Evolutionary conservation across 1,140 invertebrate species (phyloP), one percentile per base, ranked within the genome.

Genomic region (Tetramorium parvispinum): DNA sequence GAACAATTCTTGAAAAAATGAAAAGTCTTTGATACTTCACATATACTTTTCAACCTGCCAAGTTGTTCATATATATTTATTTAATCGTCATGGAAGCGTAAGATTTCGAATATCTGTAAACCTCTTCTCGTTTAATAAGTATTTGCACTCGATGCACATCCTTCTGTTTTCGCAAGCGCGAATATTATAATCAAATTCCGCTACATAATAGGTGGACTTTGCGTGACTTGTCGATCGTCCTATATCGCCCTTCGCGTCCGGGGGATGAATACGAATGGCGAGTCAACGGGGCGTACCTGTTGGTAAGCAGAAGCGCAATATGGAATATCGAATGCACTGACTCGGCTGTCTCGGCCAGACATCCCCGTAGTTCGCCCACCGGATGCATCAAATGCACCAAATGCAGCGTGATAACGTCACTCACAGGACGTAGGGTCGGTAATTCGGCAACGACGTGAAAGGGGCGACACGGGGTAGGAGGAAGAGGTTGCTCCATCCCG

Each of bases 381-480:
- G 90, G 91, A 87, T 93, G 90, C 87, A 90, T 91, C 86, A 90
- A 92, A 90, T 90, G 83, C 87, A 89, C 87, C 81, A 93, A 93
- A 92, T 93, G 88, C 91, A 89, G 85, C 88, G 91, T 92, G 91
- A 93, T 93, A 93, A 93, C 91, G 92, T 93, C 92, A 93, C 89
- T 93, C 91, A 93, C 91, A 92, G 91, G 85, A 89, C 77, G 90
- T 61, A 87, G 89, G 89, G 83, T 90, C 86, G 89, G 89, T 90
- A 88, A 91, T 90, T 90, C 89, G 77, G 70, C 75, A 76, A 79
- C 77, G 78, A 82, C 75, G 65, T 83, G 88, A 77, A 78, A 82
- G 87, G 83, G 87, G 63, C 13, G 63, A 85, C 49, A 49, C 27
- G 10, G 71, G 37, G 51, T 4, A 16, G 6, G 51, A 5, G 51